A percentile compares a stretch with the other conserved stretches of the same genome.
These are phyloP conservation scores for Loriculus beryllinus DNA, from an alignment of 2,797 vertebrate genomes.

Conservation along the genomic window DNA sequence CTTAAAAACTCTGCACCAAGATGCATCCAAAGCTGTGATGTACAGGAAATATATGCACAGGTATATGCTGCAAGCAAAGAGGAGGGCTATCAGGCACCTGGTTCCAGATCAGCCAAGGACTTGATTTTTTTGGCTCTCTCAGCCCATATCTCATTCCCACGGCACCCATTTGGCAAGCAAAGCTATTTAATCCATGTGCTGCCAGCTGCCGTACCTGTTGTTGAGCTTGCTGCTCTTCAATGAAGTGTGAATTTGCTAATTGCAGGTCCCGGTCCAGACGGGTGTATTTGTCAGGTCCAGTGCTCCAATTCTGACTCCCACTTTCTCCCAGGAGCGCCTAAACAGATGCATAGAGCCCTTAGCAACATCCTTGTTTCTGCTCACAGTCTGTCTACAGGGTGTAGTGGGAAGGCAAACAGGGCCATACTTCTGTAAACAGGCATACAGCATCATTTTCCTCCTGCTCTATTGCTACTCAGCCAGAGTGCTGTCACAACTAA, in stretches of 20 bases:
- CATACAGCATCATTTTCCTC: background rate
- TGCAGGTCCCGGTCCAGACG: constrained; percentile 87
- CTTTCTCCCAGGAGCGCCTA: constrained; percentile 84
- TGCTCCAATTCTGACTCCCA: constrained; percentile 82
- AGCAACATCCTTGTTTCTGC: background rate
- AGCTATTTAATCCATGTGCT: background rate
- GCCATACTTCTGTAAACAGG: fast-evolving
- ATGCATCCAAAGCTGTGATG: background rate
- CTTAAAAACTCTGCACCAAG: background rate
- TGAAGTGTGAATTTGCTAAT: constrained; percentile 89
- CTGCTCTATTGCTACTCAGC: background rate
- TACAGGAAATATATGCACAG: background rate
- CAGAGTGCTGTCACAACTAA: background rate
- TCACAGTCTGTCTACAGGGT: background rate
- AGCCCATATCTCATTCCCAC: background rate
- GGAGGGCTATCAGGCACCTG: background rate
- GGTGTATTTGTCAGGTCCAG: constrained; percentile 81
- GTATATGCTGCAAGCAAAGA: background rate
- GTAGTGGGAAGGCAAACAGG: background rate
- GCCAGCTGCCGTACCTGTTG: constrained; percentile 85
- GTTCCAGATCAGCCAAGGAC: background rate
- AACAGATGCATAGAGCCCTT: background rate
- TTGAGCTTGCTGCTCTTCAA: constrained; percentile 92
- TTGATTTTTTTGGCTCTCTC: background rate
- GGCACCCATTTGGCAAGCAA: background rate